phyloP scores from a whole-genome alignment of 2,888 invertebrate genomes.

The Epistrophe eligans region DNA sequence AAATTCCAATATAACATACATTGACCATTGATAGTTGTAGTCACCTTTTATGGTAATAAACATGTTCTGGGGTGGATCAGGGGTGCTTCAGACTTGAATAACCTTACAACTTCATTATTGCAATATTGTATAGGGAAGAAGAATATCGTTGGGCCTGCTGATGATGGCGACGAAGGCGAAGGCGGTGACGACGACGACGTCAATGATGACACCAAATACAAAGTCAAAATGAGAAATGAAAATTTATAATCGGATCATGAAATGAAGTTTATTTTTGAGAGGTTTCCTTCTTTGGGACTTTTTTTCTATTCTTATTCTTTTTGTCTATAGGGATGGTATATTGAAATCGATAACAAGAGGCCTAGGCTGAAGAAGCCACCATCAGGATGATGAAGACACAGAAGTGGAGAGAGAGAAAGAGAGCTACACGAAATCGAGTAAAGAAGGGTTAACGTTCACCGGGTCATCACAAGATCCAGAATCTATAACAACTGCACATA shows the following conservation, averaged over 20 bases:
- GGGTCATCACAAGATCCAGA: constrained; percentile 62
- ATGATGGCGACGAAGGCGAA: neutral
- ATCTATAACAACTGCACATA: constrained; percentile 62
- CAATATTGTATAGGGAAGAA: neutral
- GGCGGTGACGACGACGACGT: neutral
- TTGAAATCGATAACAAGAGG: constrained; percentile 65
- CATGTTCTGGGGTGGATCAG: constrained; percentile 12
- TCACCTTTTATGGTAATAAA: constrained; percentile 45
- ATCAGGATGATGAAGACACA: neutral
- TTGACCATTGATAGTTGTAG: neutral
- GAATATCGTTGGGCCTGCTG: neutral
- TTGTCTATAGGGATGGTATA: constrained; percentile 20
- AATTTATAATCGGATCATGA: constrained; percentile 71
- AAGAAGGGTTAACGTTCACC: constrained; percentile 72
- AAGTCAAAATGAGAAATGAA: constrained; percentile 46
- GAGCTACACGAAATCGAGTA: constrained; percentile 25
- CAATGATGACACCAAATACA: constrained; percentile 45
- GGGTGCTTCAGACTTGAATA: constrained; percentile 8
- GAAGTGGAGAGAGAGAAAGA: constrained; percentile 34
- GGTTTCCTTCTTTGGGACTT: constrained; percentile 54
- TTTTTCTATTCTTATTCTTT: too few relatives aligned
- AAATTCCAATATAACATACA: constrained; percentile 64
- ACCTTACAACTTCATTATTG: neutral
- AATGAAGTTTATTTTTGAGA: constrained; percentile 72
- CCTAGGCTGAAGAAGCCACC: constrained; percentile 40